phyloP scores from a whole-genome alignment of 2,113 vertebrate species.

The Dipodomys ordii region DNA sequence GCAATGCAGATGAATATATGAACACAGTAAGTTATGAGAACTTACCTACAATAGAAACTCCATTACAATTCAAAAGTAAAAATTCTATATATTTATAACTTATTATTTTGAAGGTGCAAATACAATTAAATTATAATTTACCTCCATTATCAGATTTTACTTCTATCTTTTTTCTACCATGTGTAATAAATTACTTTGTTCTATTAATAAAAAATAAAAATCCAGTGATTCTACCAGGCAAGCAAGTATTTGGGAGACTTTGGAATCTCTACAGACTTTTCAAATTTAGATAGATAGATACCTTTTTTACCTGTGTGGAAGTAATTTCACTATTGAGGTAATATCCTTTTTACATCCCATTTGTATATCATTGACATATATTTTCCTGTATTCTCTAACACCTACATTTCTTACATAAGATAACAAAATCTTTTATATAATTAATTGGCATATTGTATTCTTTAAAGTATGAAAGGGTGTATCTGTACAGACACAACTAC shows the following conservation, averaged over 20 bases:
- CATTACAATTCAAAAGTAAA: neutral
- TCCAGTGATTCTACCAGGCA: neutral
- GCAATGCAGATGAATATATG: neutral
- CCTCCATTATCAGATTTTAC: neutral
- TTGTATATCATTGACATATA: neutral
- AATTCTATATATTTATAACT: neutral
- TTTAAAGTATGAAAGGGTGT: neutral
- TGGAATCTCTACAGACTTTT: neutral
- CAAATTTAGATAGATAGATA: neutral
- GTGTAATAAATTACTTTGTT: neutral
- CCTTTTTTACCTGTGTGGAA: neutral
- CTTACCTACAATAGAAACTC: neutral
- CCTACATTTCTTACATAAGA: neutral
- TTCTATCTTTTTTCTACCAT: neutral
- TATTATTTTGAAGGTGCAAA: conserved; percentile 5
- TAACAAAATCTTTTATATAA: neutral
- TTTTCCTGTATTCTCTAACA: too few species aligned
- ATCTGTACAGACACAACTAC: neutral
- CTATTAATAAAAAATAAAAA: neutral
- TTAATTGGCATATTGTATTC: neutral
- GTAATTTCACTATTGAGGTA: neutral
- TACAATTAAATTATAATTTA: neutral
- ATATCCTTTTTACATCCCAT: neutral
- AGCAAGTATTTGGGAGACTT: neutral
- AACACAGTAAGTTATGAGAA: neutral